These are phyloP conservation scores for Xanthia togata DNA, from an alignment of 2,888 invertebrate genomes.

Conservation along the genomic window DNA sequence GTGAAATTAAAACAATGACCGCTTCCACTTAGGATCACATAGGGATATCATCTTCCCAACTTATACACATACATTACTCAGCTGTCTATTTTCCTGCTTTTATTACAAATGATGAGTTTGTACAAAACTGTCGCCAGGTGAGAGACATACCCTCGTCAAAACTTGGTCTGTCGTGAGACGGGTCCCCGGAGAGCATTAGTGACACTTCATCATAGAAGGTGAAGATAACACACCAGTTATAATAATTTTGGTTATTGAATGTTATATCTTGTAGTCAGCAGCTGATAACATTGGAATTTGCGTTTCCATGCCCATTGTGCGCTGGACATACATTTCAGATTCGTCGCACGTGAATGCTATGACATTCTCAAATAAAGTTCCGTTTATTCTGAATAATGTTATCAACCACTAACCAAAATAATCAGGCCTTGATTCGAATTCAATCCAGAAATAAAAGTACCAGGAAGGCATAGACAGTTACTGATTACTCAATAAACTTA, in stretches of 20 bases:
- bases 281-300: not conserved
- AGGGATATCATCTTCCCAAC: not conserved
- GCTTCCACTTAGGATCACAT: not conserved
- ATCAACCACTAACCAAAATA: not conserved
- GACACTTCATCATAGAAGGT: constrained; percentile 27
- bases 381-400: not conserved
- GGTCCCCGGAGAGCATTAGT: constrained; percentile 32
- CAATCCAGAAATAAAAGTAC: not conserved
- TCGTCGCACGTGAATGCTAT: not conserved
- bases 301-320: not conserved
- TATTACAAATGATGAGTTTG: constrained; percentile 13
- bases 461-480: constrained; percentile 1
- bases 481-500: constrained; percentile 12
- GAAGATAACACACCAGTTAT: not conserved
- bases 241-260: constrained; percentile 7
- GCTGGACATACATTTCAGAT: not conserved
- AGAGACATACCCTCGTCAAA: constrained; percentile 52
- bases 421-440: not conserved
- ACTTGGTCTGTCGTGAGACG: constrained; percentile 6
- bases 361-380: not conserved
- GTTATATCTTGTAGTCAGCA: too few relatives aligned
- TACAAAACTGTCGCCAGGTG: constrained; percentile 33
- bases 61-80: constrained; percentile 5
- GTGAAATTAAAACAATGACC: not conserved
- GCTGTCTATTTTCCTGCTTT: constrained; percentile 1